Percentiles rank a stretch among this genome's conserved stretches.
phyloP scores from a whole-genome alignment of 1,140 invertebrate genomes.

The Caenorhabditis briggsae region DNA sequence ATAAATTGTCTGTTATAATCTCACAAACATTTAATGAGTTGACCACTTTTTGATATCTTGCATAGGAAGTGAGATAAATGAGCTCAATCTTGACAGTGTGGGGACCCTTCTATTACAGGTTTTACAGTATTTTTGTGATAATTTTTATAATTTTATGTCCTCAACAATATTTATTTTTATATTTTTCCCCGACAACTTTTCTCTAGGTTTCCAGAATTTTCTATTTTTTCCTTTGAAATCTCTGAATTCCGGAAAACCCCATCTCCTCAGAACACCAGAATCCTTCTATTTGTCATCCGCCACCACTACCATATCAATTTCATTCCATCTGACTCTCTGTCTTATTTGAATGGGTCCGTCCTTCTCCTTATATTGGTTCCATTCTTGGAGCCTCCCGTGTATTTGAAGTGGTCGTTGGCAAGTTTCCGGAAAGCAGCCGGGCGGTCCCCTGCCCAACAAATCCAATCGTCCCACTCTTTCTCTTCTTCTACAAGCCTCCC shows the following conservation, averaged over 20 bases:
- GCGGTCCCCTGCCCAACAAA: background rate
- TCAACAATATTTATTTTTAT: too few relatives aligned
- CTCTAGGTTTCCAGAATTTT: too few relatives aligned
- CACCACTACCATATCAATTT: background rate
- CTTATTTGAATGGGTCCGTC: background rate
- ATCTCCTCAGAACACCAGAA: background rate
- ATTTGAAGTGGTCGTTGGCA: background rate
- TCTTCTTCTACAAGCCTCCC: background rate
- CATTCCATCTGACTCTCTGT: background rate
- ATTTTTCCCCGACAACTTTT: too few relatives aligned
- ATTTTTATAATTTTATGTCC: too few relatives aligned
- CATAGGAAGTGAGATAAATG: too few relatives aligned
- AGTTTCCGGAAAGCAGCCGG: constrained; percentile 26
- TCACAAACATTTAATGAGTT: too few relatives aligned
- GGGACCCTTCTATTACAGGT: too few relatives aligned
- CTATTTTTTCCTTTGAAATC: too few relatives aligned
- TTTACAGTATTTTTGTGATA: too few relatives aligned
- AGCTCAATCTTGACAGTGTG: too few relatives aligned
- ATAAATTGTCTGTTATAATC: too few relatives aligned
- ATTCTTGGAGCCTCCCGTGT: background rate
- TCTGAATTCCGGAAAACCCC: background rate
- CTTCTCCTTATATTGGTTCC: background rate
- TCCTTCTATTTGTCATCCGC: background rate
- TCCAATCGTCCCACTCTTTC: constrained; percentile 35
- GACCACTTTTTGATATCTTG: too few relatives aligned